Conservation (phyloP, 2,113 vertebrate species). For the Rhinichthys klamathensis region DNA sequence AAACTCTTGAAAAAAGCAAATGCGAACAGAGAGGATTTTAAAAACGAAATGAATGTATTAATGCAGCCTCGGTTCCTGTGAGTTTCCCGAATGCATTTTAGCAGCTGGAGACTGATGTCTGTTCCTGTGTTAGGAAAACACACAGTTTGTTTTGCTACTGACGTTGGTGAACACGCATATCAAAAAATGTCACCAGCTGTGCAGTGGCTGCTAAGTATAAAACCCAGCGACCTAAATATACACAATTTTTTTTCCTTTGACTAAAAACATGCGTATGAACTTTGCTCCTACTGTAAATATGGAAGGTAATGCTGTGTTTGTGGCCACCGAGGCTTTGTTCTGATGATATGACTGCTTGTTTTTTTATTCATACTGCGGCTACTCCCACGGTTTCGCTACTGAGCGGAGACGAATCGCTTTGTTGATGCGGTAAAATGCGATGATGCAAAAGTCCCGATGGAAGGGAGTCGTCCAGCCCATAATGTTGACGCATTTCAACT, state of each 20-base stretch:
- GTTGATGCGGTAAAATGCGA: constrained; percentile 52
- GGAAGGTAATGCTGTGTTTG: constrained; percentile 52
- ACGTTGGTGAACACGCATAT: background rate
- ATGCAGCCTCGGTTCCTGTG: background rate
- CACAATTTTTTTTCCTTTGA: background rate
- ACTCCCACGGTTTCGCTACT: constrained; percentile 45
- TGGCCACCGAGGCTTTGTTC: constrained; percentile 40
- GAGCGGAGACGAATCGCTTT: constrained; percentile 41
- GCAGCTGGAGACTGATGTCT: background rate
- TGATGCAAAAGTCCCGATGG: constrained; percentile 61
- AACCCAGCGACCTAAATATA: background rate
- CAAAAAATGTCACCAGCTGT: background rate
- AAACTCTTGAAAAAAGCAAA: too few species aligned
- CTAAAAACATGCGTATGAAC: constrained; percentile 54
- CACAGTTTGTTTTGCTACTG: background rate
- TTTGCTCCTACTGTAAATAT: constrained; percentile 39
- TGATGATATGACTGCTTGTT: constrained; percentile 14
- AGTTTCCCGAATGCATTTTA: background rate
- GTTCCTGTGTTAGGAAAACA: background rate
- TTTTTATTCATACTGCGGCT: constrained; percentile 41
- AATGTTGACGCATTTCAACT: constrained; percentile 63
- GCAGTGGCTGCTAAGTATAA: background rate
- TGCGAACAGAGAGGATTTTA: too few species aligned
- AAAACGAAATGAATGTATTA: too few species aligned
- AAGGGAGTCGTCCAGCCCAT: constrained; percentile 54